Conservation (phyloP, 2,797 vertebrate species). For the Anas flavirostris region DNA sequence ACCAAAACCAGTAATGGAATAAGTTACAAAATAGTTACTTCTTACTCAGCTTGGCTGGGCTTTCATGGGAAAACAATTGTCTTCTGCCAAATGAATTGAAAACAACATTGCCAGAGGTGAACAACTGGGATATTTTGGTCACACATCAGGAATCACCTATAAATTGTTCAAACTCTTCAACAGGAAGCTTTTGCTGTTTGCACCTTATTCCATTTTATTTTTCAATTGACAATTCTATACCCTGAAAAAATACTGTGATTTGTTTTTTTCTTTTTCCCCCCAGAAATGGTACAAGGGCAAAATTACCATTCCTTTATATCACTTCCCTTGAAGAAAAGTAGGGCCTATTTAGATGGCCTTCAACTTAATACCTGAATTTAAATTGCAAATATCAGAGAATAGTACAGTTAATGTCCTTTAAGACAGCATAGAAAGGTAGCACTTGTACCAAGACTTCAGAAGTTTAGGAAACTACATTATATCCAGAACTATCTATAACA, state of each 20-base stretch:
- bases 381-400: neutral
- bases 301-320: no score
- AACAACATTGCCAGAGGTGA: neutral
- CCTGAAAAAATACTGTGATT: neutral
- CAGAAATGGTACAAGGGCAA: no score
- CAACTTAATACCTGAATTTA: no score
- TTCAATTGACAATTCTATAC: neutral
- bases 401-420: neutral
- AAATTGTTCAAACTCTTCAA: neutral
- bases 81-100: neutral
- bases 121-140: neutral
- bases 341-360: no score
- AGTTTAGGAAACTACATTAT: neutral
- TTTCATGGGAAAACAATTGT: neutral
- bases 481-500: neutral
- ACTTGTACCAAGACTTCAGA: neutral
- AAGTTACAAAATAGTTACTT: neutral
- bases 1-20: neutral
- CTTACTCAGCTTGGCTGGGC: neutral
- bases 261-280: no score
- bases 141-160: neutral
- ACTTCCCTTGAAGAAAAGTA: no score
- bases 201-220: neutral
- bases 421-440: neutral
- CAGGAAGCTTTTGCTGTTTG: neutral